Evolutionary conservation across 1,140 invertebrate genomes (phyloP), one percentile per base, ranked within the genome.

Genomic region (Cotesia glomerata): DNA sequence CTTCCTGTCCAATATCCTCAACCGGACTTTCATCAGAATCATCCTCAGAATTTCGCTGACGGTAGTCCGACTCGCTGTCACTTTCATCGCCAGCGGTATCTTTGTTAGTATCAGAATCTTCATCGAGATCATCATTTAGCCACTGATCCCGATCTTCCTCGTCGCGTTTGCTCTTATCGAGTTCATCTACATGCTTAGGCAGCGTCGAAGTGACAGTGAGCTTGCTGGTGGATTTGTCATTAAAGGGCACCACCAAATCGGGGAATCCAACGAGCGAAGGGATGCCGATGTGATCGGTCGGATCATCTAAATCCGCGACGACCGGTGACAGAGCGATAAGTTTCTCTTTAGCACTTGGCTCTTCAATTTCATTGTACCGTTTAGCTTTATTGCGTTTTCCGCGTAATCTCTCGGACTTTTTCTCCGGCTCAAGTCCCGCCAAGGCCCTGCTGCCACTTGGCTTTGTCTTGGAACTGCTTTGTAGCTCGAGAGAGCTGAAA

Each of bases 401-500:
- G 77, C 88, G 77, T 83, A 74, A 11, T 85, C 88, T 71, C 79
- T 69, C 74, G 78, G 86, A 68, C 87, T 81, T 85, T 16, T 77
- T 78, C 4, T 65, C 79, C 49, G 54, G 74, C 79, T 78, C 87
- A 26, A 26, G 26, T 3, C 26, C 26, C 3, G 26, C 26, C 79
- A 75, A 80, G 77, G 75, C 86, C 35, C 75, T 77, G 56, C 79
- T 39, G 0, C 84, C 79, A 11, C 88, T 75, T 2, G 89, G 82
- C 49, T 84, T 88, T 69, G 88, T 86, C 77, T 90, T 93, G 0
- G 89, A 85, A 75, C 91, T 95, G 75, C 94, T 95, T 81, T 95
- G 93, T 13, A 96, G 82, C 80, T 95, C 93, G 32, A 97, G 83
- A 0, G 93, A 95, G 26, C 92, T 94, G 79, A 96, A 97, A 80